These are phyloP conservation scores for Acleris cristana DNA, from an alignment of 2,888 invertebrate genomes.

Conservation along the genomic window DNA sequence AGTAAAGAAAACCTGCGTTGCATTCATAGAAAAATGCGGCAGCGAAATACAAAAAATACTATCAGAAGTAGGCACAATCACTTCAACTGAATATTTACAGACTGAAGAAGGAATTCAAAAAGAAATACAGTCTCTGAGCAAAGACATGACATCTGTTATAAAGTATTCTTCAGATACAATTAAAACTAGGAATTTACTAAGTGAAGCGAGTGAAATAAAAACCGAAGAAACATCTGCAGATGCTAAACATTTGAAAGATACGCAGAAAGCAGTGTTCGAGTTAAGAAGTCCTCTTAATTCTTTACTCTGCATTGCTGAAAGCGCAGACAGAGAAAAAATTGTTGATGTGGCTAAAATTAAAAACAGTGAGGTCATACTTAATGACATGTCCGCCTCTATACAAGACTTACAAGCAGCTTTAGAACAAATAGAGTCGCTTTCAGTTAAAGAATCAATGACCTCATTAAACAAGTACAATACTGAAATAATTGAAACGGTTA, in stretches of 20 bases:
- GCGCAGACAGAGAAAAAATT: slow-evolving; percentile 57
- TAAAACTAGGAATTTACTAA: slow-evolving; percentile 68
- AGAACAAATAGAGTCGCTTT: slow-evolving; percentile 77
- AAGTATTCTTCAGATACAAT: slow-evolving; percentile 82
- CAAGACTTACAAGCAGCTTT: slow-evolving; percentile 77
- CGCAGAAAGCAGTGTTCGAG: slow-evolving; percentile 73
- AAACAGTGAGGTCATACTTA: slow-evolving; percentile 66
- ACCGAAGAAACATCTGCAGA: slow-evolving; percentile 60
- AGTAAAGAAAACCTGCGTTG: slow-evolving; percentile 87
- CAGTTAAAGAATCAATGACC: slow-evolving; percentile 78
- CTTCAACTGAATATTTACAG: slow-evolving; percentile 71
- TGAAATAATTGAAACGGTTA: slow-evolving; percentile 86
- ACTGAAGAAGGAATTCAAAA: slow-evolving; percentile 64
- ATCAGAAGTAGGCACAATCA: slow-evolving; percentile 70
- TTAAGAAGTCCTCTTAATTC: slow-evolving; percentile 67
- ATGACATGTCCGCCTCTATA: slow-evolving; percentile 75
- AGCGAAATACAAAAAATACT: slow-evolving; percentile 82
- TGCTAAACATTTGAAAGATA: slow-evolving; percentile 66
- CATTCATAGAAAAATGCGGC: slow-evolving; percentile 85
- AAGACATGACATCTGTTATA: slow-evolving; percentile 78
- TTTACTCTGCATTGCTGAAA: slow-evolving; percentile 64
- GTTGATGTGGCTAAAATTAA: slow-evolving; percentile 53
- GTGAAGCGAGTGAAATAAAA: slow-evolving; percentile 66
- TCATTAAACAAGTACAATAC: slow-evolving; percentile 77
- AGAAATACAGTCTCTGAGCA: slow-evolving; percentile 73